A percentile compares a stretch with the other conserved stretches of the same genome.
Evolutionary conservation across 2,797 vertebrate species (phyloP).

Genomic region (Cichlasoma orientale): DNA sequence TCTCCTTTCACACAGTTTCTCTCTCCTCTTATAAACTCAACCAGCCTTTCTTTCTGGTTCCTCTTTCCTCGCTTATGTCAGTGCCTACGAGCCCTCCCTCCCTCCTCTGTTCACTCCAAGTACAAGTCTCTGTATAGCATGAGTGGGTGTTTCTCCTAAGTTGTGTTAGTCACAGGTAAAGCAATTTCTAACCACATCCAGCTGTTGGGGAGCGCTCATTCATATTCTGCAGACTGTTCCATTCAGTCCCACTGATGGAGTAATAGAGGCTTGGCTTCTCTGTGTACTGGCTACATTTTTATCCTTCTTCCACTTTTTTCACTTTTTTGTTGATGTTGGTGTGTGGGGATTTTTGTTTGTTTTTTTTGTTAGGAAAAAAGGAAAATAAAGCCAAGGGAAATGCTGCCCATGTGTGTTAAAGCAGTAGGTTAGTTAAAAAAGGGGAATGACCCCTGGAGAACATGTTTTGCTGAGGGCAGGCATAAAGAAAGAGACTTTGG

Average conservation of each 20-base stretch:
- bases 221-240: background rate
- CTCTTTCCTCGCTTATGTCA: background rate
- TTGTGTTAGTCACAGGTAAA: background rate
- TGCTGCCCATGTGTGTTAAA: conserved; percentile 39
- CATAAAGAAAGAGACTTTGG: conserved; percentile 55
- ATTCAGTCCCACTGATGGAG: background rate
- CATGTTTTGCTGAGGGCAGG: conserved; percentile 41
- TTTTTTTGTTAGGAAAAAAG: background rate
- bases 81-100: background rate
- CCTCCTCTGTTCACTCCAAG: conserved; percentile 1
- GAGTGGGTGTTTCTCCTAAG: background rate
- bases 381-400: background rate
- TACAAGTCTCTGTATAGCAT: background rate
- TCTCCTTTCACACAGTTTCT: background rate
- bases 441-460: conserved; percentile 14
- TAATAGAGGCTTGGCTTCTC: conserved; percentile 35
- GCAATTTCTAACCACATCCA: background rate
- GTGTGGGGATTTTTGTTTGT: background rate
- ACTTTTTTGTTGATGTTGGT: no score
- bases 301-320: conserved; percentile 30
- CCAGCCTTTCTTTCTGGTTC: background rate
- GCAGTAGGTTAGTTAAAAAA: conserved; percentile 4
- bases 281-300: conserved; percentile 24
- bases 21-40: conserved; percentile 1
- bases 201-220: background rate